These are phyloP conservation scores for Micrastur ruficollis DNA, from an alignment of 2,797 vertebrate genomes.

Conservation along the genomic window DNA sequence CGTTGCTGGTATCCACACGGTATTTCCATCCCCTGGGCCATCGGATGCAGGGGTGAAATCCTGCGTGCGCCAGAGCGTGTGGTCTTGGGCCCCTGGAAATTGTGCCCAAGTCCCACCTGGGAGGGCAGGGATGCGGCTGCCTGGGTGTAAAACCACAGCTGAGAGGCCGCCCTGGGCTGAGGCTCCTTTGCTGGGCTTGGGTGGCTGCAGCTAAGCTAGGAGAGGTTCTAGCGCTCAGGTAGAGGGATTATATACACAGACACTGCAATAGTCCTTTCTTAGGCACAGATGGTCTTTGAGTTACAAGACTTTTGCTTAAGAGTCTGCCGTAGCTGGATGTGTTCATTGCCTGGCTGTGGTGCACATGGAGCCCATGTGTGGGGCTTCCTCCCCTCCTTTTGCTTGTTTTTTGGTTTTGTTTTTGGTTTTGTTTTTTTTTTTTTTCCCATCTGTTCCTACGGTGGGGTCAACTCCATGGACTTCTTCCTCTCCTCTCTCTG, in stretches of 20 bases:
- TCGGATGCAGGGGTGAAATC: background rate
- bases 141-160: background rate
- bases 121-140: background rate
- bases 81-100: background rate
- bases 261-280: background rate
- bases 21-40: background rate
- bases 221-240: background rate
- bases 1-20: background rate
- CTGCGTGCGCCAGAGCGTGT: rapidly evolving
- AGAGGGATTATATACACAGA: background rate
- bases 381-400: background rate
- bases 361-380: background rate
- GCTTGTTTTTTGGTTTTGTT: rapidly evolving
- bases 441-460: background rate
- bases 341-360: background rate
- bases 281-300: background rate
- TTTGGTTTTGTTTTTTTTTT: background rate
- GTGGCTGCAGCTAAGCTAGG: background rate
- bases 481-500: slow-evolving; percentile 75
- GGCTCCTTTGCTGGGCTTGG: background rate
- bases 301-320: background rate
- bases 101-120: rapidly evolving
- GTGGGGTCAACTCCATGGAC: slow-evolving; percentile 76
- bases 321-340: background rate
- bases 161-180: background rate